phyloP scores from a whole-genome alignment of 2,888 invertebrate species.

The Cetonia aurata region DNA sequence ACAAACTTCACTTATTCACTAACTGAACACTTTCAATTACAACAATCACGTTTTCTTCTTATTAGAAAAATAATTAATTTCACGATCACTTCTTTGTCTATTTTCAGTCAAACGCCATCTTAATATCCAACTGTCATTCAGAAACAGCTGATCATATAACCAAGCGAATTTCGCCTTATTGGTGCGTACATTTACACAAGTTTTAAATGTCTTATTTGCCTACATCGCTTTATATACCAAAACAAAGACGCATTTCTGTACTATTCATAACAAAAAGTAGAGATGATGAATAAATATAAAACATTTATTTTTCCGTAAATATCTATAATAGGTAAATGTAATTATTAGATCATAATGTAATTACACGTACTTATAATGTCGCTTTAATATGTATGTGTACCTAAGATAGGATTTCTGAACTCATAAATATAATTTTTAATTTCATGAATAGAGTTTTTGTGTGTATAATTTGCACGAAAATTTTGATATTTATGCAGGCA shows the following conservation, averaged over 20 bases:
- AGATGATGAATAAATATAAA: not conserved
- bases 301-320: too few species aligned
- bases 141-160: slow-evolving; percentile 62
- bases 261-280: slow-evolving; percentile 21
- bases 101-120: slow-evolving; percentile 62
- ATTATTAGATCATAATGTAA: too few species aligned
- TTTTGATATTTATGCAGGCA: too few species aligned
- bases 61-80: slow-evolving; percentile 53
- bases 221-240: slow-evolving; percentile 52
- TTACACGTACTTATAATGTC: too few species aligned
- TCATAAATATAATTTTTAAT: too few species aligned
- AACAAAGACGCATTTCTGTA: slow-evolving; percentile 54
- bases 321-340: too few species aligned
- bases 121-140: slow-evolving; percentile 60
- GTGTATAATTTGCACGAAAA: too few species aligned
- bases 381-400: too few species aligned
- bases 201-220: slow-evolving; percentile 48
- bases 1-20: slow-evolving; percentile 43
- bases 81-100: slow-evolving; percentile 61
- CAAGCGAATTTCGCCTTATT: slow-evolving; percentile 49
- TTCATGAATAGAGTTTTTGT: too few species aligned
- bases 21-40: slow-evolving; percentile 44
- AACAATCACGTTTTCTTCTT: slow-evolving; percentile 52
- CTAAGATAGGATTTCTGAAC: too few species aligned
- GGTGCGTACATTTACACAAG: not conserved